Base-by-base conservation (phyloP, 92 coral and sea anemone genomes). In the Palythoa caribaeorum region DNA sequence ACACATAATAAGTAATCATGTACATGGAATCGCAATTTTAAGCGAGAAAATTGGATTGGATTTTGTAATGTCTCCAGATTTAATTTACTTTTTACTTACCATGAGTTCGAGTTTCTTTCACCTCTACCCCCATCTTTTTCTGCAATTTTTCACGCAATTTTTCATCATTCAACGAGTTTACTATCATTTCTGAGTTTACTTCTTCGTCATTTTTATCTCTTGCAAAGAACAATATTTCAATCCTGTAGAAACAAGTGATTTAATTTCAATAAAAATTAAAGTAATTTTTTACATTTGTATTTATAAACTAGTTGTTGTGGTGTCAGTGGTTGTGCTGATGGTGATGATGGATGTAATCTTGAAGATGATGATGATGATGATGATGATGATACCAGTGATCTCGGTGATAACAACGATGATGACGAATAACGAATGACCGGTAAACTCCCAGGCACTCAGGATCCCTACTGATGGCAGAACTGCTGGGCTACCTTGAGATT, bases 221-320 rank as follows among this genome's bases (percentile, higher is more conserved):
- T 77, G 83, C 68, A 54, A 77, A 77, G 83, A 77, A 28, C 11
- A 69, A 77, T 37, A 77, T 3, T 7, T 77, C 83, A 54, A 77
- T 77, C 17, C 83, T 77, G 17, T 10, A 37, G 35, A 54, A 77
- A 9, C 9, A 48, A 15, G 47, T 16, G 14, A 6, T 9, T 9
- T n/a, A 2, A 3, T 40, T 3, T 48, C 11, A 17, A 44, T 11
- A 9, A 10, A 14, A 73, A 0, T 6, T 20, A 3, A 3, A 39
- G 8, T 6, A 40, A 38, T 1, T 0, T 6, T 3, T 50, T 48
- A 17, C 1, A 17, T 28, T 28, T 28, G 28, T 28, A 6, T 63
- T 6, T 63, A 63, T 11, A 9, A 9, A 65, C 28, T 28, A 28
- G 28, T 5, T 57, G 17, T 70, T 47, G 47, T 10, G 47, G 16